phyloP scores from a whole-genome alignment of 2,797 vertebrate species.

The Uromys caudimaculatus region DNA sequence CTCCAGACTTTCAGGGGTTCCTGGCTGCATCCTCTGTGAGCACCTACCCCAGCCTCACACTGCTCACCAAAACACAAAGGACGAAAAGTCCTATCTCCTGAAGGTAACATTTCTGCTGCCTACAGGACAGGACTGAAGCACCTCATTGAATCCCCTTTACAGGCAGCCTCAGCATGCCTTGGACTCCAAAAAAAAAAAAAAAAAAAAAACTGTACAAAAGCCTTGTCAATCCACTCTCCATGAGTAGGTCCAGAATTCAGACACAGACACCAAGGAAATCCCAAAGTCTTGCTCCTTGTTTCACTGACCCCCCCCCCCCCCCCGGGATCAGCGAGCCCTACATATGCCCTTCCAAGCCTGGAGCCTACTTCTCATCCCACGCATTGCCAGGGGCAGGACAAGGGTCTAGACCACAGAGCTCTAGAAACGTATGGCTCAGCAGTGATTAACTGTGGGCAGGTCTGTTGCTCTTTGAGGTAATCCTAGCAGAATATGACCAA shows the following conservation, averaged over 20 bases:
- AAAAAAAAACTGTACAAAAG: background rate
- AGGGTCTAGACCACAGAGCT: background rate
- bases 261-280: background rate
- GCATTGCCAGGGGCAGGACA: background rate
- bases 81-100: background rate
- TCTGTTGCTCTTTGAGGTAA: slow-evolving; percentile 6
- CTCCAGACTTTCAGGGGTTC: background rate
- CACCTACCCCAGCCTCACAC: background rate
- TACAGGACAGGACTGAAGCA: background rate
- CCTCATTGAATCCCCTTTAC: background rate
- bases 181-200: background rate
- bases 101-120: background rate
- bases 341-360: background rate
- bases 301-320: background rate
- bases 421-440: background rate
- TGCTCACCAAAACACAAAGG: background rate
- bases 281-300: background rate
- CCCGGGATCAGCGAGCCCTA: background rate
- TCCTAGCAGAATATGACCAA: background rate
- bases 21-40: background rate
- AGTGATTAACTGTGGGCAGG: background rate
- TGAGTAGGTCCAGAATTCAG: background rate
- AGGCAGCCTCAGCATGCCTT: background rate
- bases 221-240: background rate
- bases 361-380: background rate